phyloP scores from a whole-genome alignment of 2,888 invertebrate species.

The Scaptodrosophila latifasciaeformis region DNA sequence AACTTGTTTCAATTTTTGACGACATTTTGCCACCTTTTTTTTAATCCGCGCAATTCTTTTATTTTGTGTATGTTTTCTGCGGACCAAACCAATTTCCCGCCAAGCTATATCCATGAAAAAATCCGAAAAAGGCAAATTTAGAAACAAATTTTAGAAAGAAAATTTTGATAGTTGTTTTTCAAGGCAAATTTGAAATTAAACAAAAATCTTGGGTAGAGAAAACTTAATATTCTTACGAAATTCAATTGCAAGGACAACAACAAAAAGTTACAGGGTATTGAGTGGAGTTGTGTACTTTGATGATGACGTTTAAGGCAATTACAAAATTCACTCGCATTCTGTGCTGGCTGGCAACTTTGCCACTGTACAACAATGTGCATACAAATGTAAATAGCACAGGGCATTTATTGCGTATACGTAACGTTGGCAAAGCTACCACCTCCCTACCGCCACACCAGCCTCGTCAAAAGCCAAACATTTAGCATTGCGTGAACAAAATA shows the following conservation, averaged over 20 bases:
- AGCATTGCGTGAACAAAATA: slow-evolving; percentile 67
- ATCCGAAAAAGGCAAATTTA: neutral
- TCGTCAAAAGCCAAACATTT: slow-evolving; percentile 46
- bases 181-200: too few relatives aligned
- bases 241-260: slow-evolving; percentile 12
- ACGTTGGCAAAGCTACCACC: slow-evolving; percentile 32
- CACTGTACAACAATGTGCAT: slow-evolving; percentile 56
- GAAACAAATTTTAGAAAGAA: too few relatives aligned
- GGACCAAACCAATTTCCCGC: neutral
- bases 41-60: neutral
- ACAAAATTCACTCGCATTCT: slow-evolving; percentile 34
- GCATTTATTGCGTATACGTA: slow-evolving; percentile 67
- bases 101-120: neutral
- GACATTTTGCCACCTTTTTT: slow-evolving; percentile 8
- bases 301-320: slow-evolving; percentile 68
- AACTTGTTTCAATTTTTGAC: neutral
- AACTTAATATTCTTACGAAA: too few relatives aligned
- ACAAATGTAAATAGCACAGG: slow-evolving; percentile 61
- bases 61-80: neutral
- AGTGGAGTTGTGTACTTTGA: slow-evolving; percentile 31
- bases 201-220: too few relatives aligned
- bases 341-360: slow-evolving; percentile 8
- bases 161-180: too few relatives aligned
- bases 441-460: slow-evolving; percentile 33
- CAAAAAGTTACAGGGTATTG: slow-evolving; percentile 14